Conservation (phyloP, 2,797 vertebrate species). For the Spea hammondii region DNA sequence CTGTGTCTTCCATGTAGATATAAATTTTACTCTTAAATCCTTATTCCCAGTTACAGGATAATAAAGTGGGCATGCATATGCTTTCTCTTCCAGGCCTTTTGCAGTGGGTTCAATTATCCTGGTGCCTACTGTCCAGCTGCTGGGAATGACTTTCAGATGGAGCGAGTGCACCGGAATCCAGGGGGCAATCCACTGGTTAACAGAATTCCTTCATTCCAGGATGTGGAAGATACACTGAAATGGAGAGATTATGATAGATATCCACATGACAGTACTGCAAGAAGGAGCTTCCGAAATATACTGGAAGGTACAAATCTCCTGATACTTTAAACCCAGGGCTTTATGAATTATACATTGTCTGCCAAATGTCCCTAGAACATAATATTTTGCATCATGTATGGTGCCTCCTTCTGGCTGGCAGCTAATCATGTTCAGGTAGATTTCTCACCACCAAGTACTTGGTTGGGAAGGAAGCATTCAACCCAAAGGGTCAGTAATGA, state of each 20-base stretch:
- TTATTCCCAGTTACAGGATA: background rate
- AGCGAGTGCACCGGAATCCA: slow-evolving; percentile 12
- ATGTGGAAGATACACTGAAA: slow-evolving; percentile 23
- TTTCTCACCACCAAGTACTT: no score
- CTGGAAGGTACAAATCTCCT: slow-evolving; percentile 19
- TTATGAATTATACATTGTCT: no score
- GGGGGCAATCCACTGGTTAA: background rate
- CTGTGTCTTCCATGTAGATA: no score
- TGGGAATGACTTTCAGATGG: slow-evolving; percentile 15
- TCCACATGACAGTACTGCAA: background rate
- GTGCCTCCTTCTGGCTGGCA: no score
- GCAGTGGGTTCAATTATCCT: slow-evolving; percentile 15
- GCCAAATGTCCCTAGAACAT: no score
- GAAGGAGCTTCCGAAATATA: slow-evolving; percentile 10
- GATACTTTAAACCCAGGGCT: no score
- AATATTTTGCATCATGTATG: no score
- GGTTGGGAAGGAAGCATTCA: no score
- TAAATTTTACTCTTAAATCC: no score
- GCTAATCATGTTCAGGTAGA: no score
- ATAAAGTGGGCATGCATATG: background rate
- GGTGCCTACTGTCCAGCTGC: slow-evolving; percentile 19
- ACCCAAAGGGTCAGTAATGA: no score
- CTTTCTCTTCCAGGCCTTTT: slow-evolving; percentile 18
- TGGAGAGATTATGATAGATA: slow-evolving; percentile 6
- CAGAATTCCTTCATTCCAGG: slow-evolving; percentile 19